Evolutionary conservation across 2,888 invertebrate genomes (phyloP).

Genomic region (Physocephala rufipes): DNA sequence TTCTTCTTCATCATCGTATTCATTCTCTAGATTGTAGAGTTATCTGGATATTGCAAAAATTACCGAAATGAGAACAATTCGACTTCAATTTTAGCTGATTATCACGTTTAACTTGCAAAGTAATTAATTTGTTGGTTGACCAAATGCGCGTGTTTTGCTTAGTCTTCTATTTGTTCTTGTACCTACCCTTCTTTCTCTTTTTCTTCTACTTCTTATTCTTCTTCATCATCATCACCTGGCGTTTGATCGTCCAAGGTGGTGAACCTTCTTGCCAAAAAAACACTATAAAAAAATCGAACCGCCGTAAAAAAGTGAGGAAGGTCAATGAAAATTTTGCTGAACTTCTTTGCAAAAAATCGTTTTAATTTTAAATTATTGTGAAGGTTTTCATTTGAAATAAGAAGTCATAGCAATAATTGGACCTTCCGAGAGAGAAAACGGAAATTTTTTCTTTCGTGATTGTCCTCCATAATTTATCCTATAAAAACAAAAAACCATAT

Average conservation of each 20-base stretch:
- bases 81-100: slow-evolving; percentile 30
- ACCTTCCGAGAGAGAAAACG: no score
- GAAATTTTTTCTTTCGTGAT: no score
- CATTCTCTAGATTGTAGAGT: slow-evolving; percentile 3
- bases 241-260: no score
- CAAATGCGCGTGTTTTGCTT: not conserved
- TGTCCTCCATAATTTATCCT: no score
- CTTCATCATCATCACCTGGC: not conserved
- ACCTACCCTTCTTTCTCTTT: not conserved
- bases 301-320: slow-evolving; percentile 20
- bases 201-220: not conserved
- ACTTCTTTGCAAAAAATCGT: slow-evolving; percentile 15
- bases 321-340: slow-evolving; percentile 27
- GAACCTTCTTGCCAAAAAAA: no score
- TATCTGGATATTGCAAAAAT: slow-evolving; percentile 26
- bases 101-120: slow-evolving; percentile 35
- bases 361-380: not conserved
- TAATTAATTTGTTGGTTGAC: slow-evolving; percentile 22
- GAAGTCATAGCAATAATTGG: no score
- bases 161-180: not conserved
- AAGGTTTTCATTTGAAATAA: not conserved
- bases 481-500: not conserved
- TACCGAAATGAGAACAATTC: slow-evolving; percentile 27
- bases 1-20: no score
- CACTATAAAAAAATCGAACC: not conserved